Base-by-base conservation (phyloP, 2,797 vertebrate genomes). In the Liasis olivaceus region DNA sequence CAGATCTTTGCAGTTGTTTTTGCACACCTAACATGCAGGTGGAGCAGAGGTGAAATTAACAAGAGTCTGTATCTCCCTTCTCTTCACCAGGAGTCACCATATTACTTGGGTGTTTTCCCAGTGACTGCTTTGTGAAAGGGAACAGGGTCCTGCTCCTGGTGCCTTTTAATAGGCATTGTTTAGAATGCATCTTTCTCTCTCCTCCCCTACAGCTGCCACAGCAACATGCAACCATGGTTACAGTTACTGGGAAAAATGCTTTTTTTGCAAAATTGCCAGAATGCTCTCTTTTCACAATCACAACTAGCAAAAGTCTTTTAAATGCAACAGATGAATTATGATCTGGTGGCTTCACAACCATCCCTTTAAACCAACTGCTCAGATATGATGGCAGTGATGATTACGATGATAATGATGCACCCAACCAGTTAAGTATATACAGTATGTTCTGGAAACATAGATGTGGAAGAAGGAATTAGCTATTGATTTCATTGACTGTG, bases 151-250 rank as follows among this genome's bases (percentile, higher is more conserved):
- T 81, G 36, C 17, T 24, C 72, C 20, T 81, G 36, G 20, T 81
- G 36, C 42, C 72, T 47, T 81, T 81, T 24, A 81, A 47, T 81
- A 47, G 72, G 72, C 36, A 81, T 81, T 81, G 36, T 81, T 81
- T 81, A 24, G 20, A 81, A 81, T 81, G 72, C 36, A 81, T 81
- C 72, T 81, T 81, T 81, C 36, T 81, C 72, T 81, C 36, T 47
- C 72, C 72, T 24, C 36, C 47, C 72, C 36, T 24, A 81, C 72
- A 81, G 72, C 72, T 81, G 72, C 72, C 72, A 81, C 72, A 81
- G 72, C 72, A 81, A 81, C 72, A 81, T 81, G 72, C 72, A 81
- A 81, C 72, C 72, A 81, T 81, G 72, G 72, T 81, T 81, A 81
- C 72, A 81, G 72, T 81, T 81, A 81, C 72, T 81, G 72, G 72